These are phyloP conservation scores for Euphydryas editha DNA, from an alignment of 2,888 invertebrate genomes.

Conservation along the genomic window DNA sequence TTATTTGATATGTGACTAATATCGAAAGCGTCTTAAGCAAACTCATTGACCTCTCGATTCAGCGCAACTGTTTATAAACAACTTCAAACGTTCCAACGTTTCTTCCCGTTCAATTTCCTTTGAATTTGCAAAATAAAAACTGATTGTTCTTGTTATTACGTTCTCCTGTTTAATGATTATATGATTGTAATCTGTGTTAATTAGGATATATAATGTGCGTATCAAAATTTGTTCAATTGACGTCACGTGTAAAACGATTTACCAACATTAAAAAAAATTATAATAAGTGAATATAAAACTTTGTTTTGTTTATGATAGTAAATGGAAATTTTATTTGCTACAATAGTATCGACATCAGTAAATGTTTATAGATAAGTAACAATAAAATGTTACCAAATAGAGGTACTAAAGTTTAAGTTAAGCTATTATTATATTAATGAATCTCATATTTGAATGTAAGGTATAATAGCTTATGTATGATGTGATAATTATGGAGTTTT, in stretches of 20 bases:
- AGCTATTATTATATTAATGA: no score
- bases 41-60: constrained; percentile 31
- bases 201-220: neutral
- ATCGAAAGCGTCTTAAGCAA: constrained; percentile 7
- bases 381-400: neutral
- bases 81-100: constrained; percentile 16
- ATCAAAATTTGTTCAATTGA: neutral
- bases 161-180: constrained; percentile 2
- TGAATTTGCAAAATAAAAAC: constrained; percentile 9
- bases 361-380: no score
- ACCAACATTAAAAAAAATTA: neutral
- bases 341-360: no score
- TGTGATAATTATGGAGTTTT: no score
- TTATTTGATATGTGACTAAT: constrained; percentile 6
- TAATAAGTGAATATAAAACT: no score
- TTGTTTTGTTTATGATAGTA: no score
- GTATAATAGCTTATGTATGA: no score
- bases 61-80: constrained; percentile 33
- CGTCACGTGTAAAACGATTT: neutral
- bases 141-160: constrained; percentile 6
- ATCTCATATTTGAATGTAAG: no score
- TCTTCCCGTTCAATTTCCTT: constrained; percentile 32
- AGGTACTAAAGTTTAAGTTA: no score
- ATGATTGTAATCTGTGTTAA: constrained; percentile 2
- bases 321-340: no score